A percentile compares a stretch with the other conserved stretches of the same genome.
Conservation (phyloP, 64 coral and sea anemone genomes). For the Dendrophyllia cribrosa region DNA sequence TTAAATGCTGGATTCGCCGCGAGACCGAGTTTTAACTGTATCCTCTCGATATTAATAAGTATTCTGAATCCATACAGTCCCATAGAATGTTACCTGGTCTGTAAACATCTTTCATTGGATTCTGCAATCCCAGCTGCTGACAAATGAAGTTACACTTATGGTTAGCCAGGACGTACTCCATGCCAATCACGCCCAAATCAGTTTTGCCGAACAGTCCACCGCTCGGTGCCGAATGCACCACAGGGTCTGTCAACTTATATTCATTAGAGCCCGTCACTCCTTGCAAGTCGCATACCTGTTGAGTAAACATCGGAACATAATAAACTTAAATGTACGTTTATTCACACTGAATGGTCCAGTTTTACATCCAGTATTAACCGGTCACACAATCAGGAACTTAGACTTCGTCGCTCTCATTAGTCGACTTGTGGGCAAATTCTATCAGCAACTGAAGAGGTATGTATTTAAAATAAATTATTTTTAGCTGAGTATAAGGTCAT, state of each 20-base stretch:
- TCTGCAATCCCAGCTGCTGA: background rate
- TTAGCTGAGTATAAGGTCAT: too few relatives aligned
- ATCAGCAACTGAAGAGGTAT: too few relatives aligned
- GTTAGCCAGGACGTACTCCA: background rate
- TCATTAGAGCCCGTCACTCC: background rate
- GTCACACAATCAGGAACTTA: too few relatives aligned
- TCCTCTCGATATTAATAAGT: background rate
- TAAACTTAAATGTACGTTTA: too few relatives aligned
- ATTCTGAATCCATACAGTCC: background rate
- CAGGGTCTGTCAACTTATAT: slow-evolving; percentile 5
- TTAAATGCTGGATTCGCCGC: background rate
- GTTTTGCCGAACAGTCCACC: background rate
- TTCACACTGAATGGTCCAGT: too few relatives aligned
- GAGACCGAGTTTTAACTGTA: background rate
- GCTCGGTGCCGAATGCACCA: background rate
- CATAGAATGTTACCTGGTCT: background rate
- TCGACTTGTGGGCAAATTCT: too few relatives aligned
- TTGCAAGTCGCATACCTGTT: slow-evolving; percentile 21
- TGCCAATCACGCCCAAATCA: background rate
- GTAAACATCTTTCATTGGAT: background rate
- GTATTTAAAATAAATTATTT: too few relatives aligned
- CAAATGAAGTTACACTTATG: background rate
- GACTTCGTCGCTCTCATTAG: too few relatives aligned
- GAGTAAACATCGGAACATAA: background rate
- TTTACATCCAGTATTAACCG: too few relatives aligned